Conservation (phyloP, 2,113 vertebrate species). For the Sylvia atricapilla region DNA sequence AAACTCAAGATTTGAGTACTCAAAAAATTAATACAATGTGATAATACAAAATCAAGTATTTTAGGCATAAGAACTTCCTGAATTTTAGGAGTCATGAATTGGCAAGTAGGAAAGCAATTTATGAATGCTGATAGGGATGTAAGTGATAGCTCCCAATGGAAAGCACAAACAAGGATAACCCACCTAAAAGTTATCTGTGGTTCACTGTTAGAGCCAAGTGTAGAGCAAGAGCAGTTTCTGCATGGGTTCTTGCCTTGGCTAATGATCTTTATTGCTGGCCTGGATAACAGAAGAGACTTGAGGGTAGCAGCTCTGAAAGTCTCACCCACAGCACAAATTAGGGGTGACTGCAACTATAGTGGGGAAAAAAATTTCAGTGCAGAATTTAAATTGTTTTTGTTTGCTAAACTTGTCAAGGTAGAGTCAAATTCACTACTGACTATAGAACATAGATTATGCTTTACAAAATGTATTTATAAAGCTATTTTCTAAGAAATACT, state of each 20-base stretch:
- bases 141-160: not conserved
- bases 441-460: not conserved
- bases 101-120: not conserved
- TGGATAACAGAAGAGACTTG: not conserved
- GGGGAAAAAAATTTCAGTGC: not conserved
- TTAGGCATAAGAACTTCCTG: not conserved
- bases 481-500: not conserved
- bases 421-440: not conserved
- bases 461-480: not conserved
- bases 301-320: not conserved
- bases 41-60: not conserved
- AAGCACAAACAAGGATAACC: not conserved
- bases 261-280: not conserved
- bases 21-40: not conserved
- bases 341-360: not conserved
- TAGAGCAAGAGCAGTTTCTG: not conserved
- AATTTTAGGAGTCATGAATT: not conserved
- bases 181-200: accelerated
- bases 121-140: not conserved
- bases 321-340: not conserved
- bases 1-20: not conserved
- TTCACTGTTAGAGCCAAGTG: not conserved
- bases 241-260: accelerated
- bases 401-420: not conserved
- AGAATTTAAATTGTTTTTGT: not conserved